These are phyloP conservation scores for Henricia sp. DNA, from an alignment of 53 echinoderm and acorn worm genomes.

Conservation along the genomic window DNA sequence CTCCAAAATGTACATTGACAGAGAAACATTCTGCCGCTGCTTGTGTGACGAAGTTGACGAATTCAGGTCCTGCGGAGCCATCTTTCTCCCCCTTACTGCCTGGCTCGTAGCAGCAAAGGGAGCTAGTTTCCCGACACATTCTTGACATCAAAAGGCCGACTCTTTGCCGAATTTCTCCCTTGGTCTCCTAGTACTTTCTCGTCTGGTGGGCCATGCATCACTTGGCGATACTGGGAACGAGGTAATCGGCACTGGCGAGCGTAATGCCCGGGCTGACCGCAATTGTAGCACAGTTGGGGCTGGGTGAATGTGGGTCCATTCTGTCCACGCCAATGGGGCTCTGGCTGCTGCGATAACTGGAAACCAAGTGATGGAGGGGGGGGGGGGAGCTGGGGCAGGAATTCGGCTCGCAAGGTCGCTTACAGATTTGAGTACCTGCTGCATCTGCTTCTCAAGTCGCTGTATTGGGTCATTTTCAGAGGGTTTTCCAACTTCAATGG, in stretches of 20 bases:
- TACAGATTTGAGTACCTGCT: not conserved
- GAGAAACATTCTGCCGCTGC: slow-evolving; percentile 21
- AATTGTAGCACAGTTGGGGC: slow-evolving; percentile 9
- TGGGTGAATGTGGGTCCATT: not conserved
- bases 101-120: not conserved
- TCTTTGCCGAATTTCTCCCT: too few relatives aligned
- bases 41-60: not conserved
- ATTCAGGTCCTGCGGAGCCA: not conserved
- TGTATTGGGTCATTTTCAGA: not conserved
- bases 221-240: not conserved
- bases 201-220: not conserved
- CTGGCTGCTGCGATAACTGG: not conserved
- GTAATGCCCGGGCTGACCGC: not conserved
- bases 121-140: not conserved
- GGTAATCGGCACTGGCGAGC: slow-evolving; percentile 2
- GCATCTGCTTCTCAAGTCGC: slow-evolving; percentile 2
- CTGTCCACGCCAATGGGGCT: not conserved
- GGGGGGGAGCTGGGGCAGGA: not conserved
- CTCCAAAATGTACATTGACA: slow-evolving; percentile 23
- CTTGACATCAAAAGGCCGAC: not conserved
- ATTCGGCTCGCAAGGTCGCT: not conserved
- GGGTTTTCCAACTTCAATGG: not conserved
- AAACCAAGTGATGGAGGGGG: not conserved
- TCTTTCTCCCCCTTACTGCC: not conserved
- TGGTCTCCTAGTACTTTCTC: not conserved